Conservation (phyloP, 1,140 invertebrate species). For the Ooceraea biroi region DNA sequence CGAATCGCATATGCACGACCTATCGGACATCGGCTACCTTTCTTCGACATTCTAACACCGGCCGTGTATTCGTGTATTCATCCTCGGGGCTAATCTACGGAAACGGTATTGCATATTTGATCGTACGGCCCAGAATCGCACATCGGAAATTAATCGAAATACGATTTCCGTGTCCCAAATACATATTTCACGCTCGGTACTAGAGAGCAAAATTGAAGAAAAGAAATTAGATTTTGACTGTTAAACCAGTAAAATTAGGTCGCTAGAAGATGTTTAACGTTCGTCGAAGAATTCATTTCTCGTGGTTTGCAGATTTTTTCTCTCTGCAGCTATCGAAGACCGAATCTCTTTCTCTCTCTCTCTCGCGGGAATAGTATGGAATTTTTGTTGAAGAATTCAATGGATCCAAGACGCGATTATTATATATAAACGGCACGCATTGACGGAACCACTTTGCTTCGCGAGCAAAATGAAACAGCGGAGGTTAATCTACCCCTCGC, state of each 20-base stretch:
- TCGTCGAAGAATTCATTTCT: no score
- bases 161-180: background rate
- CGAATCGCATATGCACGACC: background rate
- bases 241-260: no score
- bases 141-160: background rate
- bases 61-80: background rate
- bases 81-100: background rate
- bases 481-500: constrained; percentile 15
- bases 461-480: background rate
- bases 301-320: no score
- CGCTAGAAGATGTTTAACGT: no score
- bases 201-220: background rate
- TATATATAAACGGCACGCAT: constrained; percentile 15
- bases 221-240: no score
- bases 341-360: no score
- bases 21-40: constrained; percentile 6
- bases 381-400: constrained; percentile 3
- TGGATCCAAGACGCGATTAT: constrained; percentile 20
- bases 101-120: constrained; percentile 3
- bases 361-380: no score
- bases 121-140: background rate
- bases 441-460: no score
- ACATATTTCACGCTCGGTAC: background rate
- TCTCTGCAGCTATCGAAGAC: no score
- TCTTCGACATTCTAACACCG: background rate